Conservation (phyloP, 2,797 vertebrate species). For the Sciurus vulgaris region DNA sequence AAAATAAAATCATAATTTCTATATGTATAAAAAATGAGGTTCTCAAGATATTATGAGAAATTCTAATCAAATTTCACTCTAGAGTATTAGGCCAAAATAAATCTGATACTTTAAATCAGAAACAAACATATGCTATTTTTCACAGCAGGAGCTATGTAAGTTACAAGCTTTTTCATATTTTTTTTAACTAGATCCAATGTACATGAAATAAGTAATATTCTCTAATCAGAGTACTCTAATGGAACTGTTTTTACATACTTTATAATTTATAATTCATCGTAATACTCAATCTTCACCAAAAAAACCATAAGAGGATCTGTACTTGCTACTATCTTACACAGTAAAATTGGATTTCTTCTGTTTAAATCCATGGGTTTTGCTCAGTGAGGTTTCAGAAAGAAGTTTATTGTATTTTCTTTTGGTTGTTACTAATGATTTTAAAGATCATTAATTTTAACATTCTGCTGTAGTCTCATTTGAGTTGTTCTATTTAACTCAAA, state of each 20-base stretch:
- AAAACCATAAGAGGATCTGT: neutral
- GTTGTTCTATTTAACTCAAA: constrained; percentile 77
- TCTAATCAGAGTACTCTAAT: constrained; percentile 41
- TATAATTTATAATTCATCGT: constrained; percentile 59
- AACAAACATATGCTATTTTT: constrained; percentile 43
- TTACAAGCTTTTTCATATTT: constrained; percentile 44
- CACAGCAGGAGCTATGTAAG: constrained; percentile 42
- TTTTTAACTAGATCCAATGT: constrained; percentile 48
- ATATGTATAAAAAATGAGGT: constrained; percentile 52
- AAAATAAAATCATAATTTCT: constrained; percentile 61
- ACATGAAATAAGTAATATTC: constrained; percentile 60
- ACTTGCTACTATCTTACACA: constrained; percentile 61
- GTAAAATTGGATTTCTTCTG: constrained; percentile 48
- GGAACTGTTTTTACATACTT: constrained; percentile 53
- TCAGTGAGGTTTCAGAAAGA: constrained; percentile 65
- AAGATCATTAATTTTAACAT: constrained; percentile 75
- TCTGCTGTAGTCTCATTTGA: constrained; percentile 67
- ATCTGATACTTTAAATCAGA: constrained; percentile 64
- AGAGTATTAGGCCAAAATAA: constrained; percentile 52
- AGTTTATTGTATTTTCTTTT: constrained; percentile 69
- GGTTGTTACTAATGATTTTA: constrained; percentile 68
- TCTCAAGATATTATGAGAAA: constrained; percentile 67
- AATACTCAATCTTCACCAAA: constrained; percentile 36
- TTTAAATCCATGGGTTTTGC: constrained; percentile 61
- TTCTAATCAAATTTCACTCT: constrained; percentile 70